These are phyloP conservation scores for Acromyrmex charruanus DNA, from an alignment of 1,140 invertebrate genomes.

Conservation along the genomic window DNA sequence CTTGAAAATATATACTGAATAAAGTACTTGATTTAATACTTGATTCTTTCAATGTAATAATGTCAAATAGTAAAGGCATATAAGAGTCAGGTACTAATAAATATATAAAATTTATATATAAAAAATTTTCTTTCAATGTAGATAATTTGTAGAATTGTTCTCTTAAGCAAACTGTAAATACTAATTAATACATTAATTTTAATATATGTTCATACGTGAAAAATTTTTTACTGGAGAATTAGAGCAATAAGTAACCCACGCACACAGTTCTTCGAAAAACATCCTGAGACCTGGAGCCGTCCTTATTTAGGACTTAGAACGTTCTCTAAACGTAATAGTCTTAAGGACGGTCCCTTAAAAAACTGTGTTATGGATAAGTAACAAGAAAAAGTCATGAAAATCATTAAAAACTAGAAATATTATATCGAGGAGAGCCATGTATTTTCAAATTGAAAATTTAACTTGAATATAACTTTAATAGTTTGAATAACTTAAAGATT, in stretches of 20 bases:
- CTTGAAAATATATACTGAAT: neutral
- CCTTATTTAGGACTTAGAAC: no score
- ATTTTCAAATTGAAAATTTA: constrained; percentile 5
- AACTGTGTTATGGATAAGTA: neutral
- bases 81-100: no score
- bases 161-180: neutral
- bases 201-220: no score
- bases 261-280: no score
- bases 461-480: no score
- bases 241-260: neutral
- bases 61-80: no score
- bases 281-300: no score
- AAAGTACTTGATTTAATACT: neutral
- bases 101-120: no score
- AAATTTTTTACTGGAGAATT: no score
- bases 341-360: no score
- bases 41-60: neutral
- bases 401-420: neutral
- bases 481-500: neutral
- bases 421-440: neutral
- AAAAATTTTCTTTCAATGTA: neutral
- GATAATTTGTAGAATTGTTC: neutral
- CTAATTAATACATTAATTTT: neutral
- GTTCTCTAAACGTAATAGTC: no score
- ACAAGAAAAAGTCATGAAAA: neutral